These are phyloP conservation scores for Rhynchophorus ferrugineus DNA, from an alignment of 1,140 invertebrate species.

Conservation along the genomic window DNA sequence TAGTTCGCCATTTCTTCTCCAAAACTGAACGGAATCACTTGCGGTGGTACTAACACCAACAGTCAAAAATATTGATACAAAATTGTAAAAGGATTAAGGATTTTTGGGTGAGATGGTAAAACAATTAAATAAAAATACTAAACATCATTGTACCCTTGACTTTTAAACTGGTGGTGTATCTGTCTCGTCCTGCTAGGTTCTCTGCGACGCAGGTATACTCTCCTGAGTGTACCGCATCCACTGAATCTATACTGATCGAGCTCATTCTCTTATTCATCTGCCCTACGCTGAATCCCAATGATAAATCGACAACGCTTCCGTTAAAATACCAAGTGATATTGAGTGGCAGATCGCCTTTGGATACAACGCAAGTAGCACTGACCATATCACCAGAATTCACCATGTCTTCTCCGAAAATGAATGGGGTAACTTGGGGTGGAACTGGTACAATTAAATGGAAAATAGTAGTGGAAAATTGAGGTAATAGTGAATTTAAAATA, in stretches of 20 bases:
- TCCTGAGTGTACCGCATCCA: constrained; percentile 43
- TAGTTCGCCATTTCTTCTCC: constrained; percentile 60
- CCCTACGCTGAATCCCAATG: constrained; percentile 36
- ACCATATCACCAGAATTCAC: constrained; percentile 63
- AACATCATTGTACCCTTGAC: no score
- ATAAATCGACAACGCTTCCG: constrained; percentile 35
- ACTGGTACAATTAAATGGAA: no score
- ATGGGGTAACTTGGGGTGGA: constrained; percentile 45
- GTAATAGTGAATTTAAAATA: no score
- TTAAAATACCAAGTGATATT: constrained; percentile 67
- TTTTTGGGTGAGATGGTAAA: no score
- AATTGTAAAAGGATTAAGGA: no score
- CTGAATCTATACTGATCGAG: constrained; percentile 52
- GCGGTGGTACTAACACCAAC: constrained; percentile 48
- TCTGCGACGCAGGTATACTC: constrained; percentile 54
- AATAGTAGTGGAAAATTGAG: no score
- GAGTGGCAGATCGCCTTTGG: constrained; percentile 68
- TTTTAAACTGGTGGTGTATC: no score
- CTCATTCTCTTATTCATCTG: constrained; percentile 48
- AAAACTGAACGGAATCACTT: constrained; percentile 64
- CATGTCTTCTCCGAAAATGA: constrained; percentile 51
- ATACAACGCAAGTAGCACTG: constrained; percentile 62
- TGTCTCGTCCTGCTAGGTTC: constrained; percentile 49
- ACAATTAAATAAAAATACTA: no score
- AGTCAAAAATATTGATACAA: no score